Conservation (phyloP, 2,797 vertebrate genomes). For the Esox lucius region DNA sequence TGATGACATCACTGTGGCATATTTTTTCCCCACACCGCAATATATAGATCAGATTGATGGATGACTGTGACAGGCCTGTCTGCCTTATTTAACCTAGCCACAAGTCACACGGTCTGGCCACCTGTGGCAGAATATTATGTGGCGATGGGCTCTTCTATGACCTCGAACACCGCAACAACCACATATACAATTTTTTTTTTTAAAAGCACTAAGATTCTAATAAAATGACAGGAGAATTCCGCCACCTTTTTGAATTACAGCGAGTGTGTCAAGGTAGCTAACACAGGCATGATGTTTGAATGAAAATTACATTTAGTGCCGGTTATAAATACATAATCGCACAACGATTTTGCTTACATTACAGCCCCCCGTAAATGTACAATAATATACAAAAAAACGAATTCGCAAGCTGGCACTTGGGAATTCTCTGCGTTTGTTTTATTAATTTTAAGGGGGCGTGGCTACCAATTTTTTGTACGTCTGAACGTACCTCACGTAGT, state of each 20-base stretch:
- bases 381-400: neutral
- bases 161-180: neutral
- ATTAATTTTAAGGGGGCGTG: neutral
- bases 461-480: conserved; percentile 39
- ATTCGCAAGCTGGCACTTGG: neutral
- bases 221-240: too few relatives aligned
- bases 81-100: conserved; percentile 7
- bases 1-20: conserved; percentile 15
- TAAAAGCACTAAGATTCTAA: neutral
- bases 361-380: neutral
- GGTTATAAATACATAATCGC: neutral
- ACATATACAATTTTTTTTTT: neutral
- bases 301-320: too few relatives aligned
- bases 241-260: too few relatives aligned
- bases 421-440: neutral
- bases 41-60: conserved; percentile 13
- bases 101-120: conserved; percentile 32
- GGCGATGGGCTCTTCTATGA: conserved; percentile 7
- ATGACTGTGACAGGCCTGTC: conserved; percentile 11
- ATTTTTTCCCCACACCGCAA: conserved; percentile 18
- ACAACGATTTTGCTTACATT: neutral
- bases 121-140: conserved; percentile 39
- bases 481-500: conserved; percentile 53
- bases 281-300: too few relatives aligned
- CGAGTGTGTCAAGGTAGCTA: too few relatives aligned